Conservation (phyloP, 2,888 invertebrate species). For the Stomorhina lunata region DNA sequence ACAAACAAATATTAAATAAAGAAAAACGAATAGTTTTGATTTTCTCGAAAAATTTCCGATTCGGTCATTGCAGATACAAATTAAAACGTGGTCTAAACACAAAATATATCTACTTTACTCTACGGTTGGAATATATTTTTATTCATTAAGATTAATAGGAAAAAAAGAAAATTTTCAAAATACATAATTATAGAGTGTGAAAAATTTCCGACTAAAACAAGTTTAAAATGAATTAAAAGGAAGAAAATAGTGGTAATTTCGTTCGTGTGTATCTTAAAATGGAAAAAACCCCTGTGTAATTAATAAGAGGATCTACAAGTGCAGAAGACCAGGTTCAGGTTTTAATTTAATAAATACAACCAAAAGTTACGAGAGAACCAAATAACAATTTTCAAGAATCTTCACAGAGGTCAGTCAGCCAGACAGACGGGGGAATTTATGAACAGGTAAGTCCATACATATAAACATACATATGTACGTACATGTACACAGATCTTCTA, state of each 20-base stretch:
- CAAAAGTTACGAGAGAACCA: neutral
- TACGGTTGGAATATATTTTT: neutral
- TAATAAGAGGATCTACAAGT: conserved; percentile 65
- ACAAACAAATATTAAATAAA: neutral
- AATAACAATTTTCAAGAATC: conserved; percentile 33
- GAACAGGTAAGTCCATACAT: conserved; percentile 57
- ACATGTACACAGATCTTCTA: conserved; percentile 18
- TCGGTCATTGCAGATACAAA: neutral
- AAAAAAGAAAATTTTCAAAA: neutral
- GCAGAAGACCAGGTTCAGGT: conserved; percentile 56
- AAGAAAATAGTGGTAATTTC: conserved; percentile 26
- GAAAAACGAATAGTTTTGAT: neutral
- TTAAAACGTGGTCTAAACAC: conserved; percentile 21
- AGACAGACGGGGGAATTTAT: conserved; percentile 48
- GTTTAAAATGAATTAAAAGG: conserved; percentile 31
- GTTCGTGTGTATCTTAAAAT: conserved; percentile 31
- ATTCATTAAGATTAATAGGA: neutral
- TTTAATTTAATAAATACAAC: conserved; percentile 38
- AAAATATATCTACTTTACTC: neutral
- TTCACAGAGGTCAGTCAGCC: conserved; percentile 30
- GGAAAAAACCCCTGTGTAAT: conserved; percentile 34
- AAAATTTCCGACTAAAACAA: conserved; percentile 23
- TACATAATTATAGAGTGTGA: neutral
- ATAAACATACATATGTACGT: too few relatives aligned
- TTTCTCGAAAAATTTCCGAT: neutral